These are phyloP conservation scores for Eurytoma californica DNA, from an alignment of 2,888 invertebrate species.

Conservation along the genomic window DNA sequence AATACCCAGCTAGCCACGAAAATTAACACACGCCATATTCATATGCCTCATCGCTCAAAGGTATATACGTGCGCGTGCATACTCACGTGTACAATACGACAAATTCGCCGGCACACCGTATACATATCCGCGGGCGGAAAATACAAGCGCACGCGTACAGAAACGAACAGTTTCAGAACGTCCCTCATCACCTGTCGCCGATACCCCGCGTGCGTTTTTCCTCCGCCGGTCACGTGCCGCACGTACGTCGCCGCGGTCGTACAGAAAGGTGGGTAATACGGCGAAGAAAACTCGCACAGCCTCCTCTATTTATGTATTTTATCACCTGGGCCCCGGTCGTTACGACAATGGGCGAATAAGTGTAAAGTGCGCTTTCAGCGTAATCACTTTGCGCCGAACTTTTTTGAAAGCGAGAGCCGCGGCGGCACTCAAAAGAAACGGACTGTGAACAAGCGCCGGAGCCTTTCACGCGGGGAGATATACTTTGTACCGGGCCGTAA, in stretches of 20 bases:
- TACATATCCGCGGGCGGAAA: no score
- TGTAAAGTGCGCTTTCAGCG: constrained; percentile 68
- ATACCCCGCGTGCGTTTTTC: not conserved
- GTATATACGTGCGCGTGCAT: no score
- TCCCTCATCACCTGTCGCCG: not conserved
- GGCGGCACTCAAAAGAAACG: constrained; percentile 49
- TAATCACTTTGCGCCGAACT: constrained; percentile 65
- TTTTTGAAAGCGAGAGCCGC: constrained; percentile 62
- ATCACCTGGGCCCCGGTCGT: constrained; percentile 46
- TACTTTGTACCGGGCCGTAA: constrained; percentile 47
- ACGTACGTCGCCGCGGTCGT: constrained; percentile 8
- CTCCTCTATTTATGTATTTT: constrained; percentile 53
- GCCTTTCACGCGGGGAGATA: constrained; percentile 34
- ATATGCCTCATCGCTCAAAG: no score
- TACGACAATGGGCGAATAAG: constrained; percentile 58
- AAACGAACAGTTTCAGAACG: not conserved
- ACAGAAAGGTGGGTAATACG: constrained; percentile 10
- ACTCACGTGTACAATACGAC: no score
- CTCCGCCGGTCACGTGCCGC: constrained; percentile 30
- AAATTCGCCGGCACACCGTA: no score
- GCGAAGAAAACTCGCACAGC: not conserved
- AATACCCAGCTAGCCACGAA: no score
- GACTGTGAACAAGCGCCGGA: constrained; percentile 46
- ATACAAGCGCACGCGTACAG: no score
- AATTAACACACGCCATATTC: no score